Conservation (phyloP, 2,888 invertebrate genomes). For the Limnephilus marmoratus region DNA sequence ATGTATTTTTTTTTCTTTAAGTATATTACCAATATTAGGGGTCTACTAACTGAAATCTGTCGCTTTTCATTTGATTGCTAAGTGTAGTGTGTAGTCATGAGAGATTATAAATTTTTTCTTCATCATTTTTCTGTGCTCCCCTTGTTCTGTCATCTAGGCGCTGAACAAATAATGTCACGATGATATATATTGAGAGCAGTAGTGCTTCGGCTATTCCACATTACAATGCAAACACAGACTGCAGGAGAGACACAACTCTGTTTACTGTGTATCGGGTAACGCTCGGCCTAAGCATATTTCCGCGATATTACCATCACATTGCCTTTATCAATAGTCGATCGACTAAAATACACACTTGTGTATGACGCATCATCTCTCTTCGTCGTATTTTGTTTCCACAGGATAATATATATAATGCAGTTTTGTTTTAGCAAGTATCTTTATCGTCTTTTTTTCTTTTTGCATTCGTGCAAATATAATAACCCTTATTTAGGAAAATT, state of each 20-base stretch:
- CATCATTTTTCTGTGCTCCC: neutral
- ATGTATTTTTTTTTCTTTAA: too few relatives aligned
- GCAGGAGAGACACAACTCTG: slow-evolving; percentile 7
- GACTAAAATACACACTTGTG: neutral
- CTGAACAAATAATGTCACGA: neutral
- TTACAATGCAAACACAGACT: slow-evolving; percentile 10
- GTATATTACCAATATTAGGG: too few relatives aligned
- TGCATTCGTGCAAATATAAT: neutral
- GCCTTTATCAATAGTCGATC: neutral
- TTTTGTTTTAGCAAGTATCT: neutral
- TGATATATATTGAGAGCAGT: neutral
- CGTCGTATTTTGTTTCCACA: neutral
- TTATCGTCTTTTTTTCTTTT: neutral
- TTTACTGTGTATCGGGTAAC: slow-evolving; percentile 40
- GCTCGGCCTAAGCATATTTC: slow-evolving; percentile 14
- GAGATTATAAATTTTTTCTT: neutral
- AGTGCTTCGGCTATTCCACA: neutral
- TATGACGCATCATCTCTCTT: neutral
- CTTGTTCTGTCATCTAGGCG: neutral
- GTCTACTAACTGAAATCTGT: neutral
- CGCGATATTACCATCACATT: neutral
- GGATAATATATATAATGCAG: neutral
- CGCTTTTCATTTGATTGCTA: neutral
- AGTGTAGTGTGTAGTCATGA: neutral
- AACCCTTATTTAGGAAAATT: neutral